Evolutionary conservation across 2,113 vertebrate species (phyloP).

Genomic region (Pachyramphus minor): DNA sequence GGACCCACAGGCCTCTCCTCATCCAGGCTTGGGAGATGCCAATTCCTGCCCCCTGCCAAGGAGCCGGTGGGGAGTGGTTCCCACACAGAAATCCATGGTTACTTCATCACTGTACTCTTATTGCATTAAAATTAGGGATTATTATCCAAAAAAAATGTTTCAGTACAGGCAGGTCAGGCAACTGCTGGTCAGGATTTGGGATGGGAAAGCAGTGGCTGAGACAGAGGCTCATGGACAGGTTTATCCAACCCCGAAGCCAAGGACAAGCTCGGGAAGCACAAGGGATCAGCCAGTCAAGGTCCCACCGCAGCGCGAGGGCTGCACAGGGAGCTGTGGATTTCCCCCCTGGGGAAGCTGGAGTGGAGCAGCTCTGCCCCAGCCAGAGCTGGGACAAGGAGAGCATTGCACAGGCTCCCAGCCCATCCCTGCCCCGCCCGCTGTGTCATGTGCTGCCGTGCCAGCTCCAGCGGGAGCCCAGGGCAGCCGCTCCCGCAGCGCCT

Average conservation of each 20-base stretch:
- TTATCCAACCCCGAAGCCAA: not conserved
- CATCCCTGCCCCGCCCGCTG: not conserved
- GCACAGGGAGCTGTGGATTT: fast-evolving
- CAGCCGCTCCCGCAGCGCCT: not conserved
- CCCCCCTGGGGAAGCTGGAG: not conserved
- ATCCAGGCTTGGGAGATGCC: not conserved
- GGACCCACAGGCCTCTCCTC: not conserved
- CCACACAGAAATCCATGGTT: fast-evolving
- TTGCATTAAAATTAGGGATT: not conserved
- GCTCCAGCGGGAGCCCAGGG: not conserved
- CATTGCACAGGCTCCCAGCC: not conserved
- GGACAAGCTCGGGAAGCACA: not conserved
- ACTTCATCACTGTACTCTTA: not conserved
- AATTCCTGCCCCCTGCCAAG: not conserved
- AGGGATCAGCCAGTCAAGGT: not conserved
- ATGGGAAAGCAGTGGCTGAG: not conserved
- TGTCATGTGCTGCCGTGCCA: not conserved
- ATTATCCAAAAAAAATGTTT: not conserved
- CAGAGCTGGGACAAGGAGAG: not conserved
- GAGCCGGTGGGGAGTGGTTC: not conserved
- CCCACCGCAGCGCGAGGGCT: not conserved
- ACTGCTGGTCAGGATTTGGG: no score
- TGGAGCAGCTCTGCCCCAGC: not conserved
- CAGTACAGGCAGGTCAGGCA: not conserved
- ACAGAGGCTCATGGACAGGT: not conserved